Base-by-base conservation (phyloP, 1,140 invertebrate species). In the Coboldia fuscipes region DNA sequence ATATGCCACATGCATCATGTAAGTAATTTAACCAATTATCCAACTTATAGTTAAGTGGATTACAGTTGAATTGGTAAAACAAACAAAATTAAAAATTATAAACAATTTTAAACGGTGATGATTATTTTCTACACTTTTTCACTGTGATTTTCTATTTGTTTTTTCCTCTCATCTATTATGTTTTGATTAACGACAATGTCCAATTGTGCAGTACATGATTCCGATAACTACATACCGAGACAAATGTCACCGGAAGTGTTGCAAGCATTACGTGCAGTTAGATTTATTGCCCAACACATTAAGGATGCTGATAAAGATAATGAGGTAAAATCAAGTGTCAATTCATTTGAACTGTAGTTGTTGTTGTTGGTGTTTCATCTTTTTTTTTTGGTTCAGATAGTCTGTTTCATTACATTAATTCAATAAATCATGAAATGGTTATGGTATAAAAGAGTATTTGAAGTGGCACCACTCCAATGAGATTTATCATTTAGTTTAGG, bases 221-320 rank as follows among this genome's bases (percentile, higher is more conserved):
- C 76, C 19, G 77, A 81, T 44, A 81, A 81, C 49, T 75, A 76
- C 45, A 62, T 81, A 44, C 75, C 78, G 14, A 65, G 74, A 42
- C 68, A 74, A 48, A 64, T 84, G 51, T 82, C 82, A 21, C 72
- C 80, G 3, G 86, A 92, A 48, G 75, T 94, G 14, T 64, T 88
- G 38, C 77, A 82, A 31, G 90, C 90, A 23, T 65, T 97, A 26
- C 75, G 93, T 55, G 86, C 88, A 39, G 88, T 96, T 16, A 65
- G 84, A 42, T 96, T 92, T 61, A 96, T 97, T 50, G 90, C 90
- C 15, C 86, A 96, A 56, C 90, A 97, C 56, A 89, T 97, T 44
- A 90, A 89, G 60, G 79, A 92, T 53, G 81, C 81, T 29, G 88
- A 93, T 51, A 85, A 85, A 58, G 83, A 90, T 59, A 85, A 85